Conservation (phyloP, 2,113 vertebrate genomes). For the Loxodonta africana region DNA sequence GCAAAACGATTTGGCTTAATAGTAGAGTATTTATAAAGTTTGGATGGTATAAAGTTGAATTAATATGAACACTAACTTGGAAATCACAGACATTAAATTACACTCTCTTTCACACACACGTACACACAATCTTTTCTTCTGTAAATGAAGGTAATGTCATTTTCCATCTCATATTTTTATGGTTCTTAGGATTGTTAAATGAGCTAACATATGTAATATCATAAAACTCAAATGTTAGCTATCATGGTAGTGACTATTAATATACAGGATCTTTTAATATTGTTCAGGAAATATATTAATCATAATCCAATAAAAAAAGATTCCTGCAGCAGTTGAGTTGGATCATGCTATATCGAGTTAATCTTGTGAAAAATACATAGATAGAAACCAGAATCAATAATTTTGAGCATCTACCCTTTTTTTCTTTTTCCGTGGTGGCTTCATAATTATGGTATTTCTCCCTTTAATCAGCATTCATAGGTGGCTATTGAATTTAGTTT, state of each 20-base stretch:
- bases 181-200: neutral
- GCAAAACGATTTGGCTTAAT: neutral
- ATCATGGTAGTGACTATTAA: neutral
- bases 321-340: neutral
- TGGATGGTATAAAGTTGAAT: neutral
- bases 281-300: neutral
- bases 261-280: neutral
- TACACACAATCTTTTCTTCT: neutral
- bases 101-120: neutral
- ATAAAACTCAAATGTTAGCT: neutral
- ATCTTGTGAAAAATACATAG: neutral
- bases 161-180: neutral
- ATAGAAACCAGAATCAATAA: neutral
- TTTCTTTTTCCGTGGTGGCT: neutral
- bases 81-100: neutral
- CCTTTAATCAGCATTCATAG: neutral
- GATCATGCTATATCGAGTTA: neutral
- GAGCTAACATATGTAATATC: neutral
- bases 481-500: neutral
- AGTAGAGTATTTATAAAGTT: neutral
- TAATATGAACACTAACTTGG: neutral
- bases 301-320: neutral
- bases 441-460: neutral
- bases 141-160: neutral
- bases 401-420: neutral